These are phyloP conservation scores for Sylvilagus floridanus DNA, from an alignment of 2,797 vertebrate genomes.

Conservation along the genomic window DNA sequence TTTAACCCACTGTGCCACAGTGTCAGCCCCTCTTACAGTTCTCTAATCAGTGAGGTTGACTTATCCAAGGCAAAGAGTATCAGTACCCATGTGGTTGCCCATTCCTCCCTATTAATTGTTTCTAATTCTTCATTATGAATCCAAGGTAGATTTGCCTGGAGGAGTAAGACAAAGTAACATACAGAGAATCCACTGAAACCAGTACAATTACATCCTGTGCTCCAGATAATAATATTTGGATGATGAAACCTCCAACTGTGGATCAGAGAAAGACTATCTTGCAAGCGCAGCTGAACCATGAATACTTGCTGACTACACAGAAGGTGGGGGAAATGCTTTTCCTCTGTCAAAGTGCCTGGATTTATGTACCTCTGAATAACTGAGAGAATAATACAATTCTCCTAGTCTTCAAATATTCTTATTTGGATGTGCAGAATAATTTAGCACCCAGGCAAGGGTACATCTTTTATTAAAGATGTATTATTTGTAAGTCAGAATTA, in stretches of 20 bases:
- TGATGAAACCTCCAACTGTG: not conserved
- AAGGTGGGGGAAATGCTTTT: not conserved
- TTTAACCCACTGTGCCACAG: too few relatives aligned
- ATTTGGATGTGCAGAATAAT: slow-evolving; percentile 14
- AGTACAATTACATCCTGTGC: not conserved
- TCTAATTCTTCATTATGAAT: not conserved
- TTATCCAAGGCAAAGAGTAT: not conserved
- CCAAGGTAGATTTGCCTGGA: slow-evolving; percentile 15
- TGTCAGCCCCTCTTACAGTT: not conserved
- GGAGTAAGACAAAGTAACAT: not conserved
- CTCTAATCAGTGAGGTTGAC: not conserved
- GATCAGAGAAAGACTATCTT: not conserved
- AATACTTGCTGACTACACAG: not conserved
- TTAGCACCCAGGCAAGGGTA: not conserved
- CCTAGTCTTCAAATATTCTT: not conserved
- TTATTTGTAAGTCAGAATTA: too few relatives aligned
- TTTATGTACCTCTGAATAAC: not conserved
- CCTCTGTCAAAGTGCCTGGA: not conserved
- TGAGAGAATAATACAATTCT: not conserved
- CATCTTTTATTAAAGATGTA: too few relatives aligned
- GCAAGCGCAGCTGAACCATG: not conserved
- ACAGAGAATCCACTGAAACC: not conserved
- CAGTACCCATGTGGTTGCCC: not conserved
- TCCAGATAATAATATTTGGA: not conserved
- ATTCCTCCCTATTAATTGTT: not conserved